Evolutionary conservation across 2,113 vertebrate species (phyloP), one percentile per base, ranked within the genome.

Genomic region (Pangasianodon gigas): DNA sequence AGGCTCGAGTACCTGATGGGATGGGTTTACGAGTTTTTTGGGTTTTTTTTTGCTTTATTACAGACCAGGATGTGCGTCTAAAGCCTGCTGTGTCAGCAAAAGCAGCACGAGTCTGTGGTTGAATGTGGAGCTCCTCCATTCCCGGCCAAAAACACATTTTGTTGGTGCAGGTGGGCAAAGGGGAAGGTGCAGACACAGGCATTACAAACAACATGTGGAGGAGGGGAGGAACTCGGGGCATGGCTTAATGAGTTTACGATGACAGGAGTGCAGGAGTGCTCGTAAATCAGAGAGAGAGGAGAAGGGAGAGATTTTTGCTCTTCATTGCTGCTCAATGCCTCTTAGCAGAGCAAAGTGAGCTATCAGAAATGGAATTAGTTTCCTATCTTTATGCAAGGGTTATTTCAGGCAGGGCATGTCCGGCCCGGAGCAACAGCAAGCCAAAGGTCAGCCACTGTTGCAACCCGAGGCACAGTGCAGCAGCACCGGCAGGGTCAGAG

Each of bases 1-100:
- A 18, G 93, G 94, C 93, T 94, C 93, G 95, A 94, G 91, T 94
- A 93, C 93, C 92, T 93, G 90, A 88, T 91, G n/a, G 86, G 91
- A 90, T 3, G n/a, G 32, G 86, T 41, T 74, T 74, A 74, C 13
- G 79, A 85, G 46, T 26, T 89, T 86, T 79, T 80, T 37, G 37
- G 1, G 37, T 1, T 1, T 83, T 84, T 58, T 90, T 92, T 52
- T 65, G 88, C 48, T 75, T 2, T 24, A 13, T 16, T 80, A 26
- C 77, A 54, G 79, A 54, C 24, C 81, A 83, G 80, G 80, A 80
- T 60, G 37, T 44, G 62, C 24, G 85, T 51, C 54, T 75, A 41
- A 74, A 54, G 46, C 19, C 26, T 77, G 89, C 88, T 56, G 41
- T 88, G 92, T 94, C 93, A 95, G 94, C 92, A 92, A 46, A 67